Evolutionary conservation across 53 echinoderm and acorn worm genomes (phyloP), one percentile per base, ranked within the genome.

Genomic region (Henricia sp.): DNA sequence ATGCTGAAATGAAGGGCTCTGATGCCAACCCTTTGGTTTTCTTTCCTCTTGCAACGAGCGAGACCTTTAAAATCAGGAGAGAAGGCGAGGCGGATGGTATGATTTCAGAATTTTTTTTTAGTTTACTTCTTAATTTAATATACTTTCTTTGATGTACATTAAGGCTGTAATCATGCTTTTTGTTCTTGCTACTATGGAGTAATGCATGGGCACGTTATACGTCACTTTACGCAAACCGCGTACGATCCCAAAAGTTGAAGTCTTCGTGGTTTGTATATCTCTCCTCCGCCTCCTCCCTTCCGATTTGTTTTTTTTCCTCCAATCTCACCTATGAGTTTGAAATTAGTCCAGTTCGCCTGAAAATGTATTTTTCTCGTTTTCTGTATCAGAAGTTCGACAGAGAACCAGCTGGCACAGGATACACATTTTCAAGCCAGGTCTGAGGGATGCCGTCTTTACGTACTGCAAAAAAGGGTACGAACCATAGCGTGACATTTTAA

Each of bases 381-480:
- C 29, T 52, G 28, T 51, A 40, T 33, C 52, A 84, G 57, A 84
- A 73, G n/a, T 80, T 41, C 62, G 58, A 48, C 90, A 92, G 55
- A 85, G 86, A 63, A 95, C 95, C 5, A 85, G 88, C 44, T 95
- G 95, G 95, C 95, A 95, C 40, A 74, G 92, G 38, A 59, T 95
- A 29, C 88, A 85, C 34, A 67, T 95, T 29, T 95, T 95, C 58
- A 90, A 48, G 32, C 95, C 92, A 44, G 83, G 86, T 2, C 71
- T 95, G 20, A 72, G 90, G 62, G 90, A 95, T 62, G 68, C 83
- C 44, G 90, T 95, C 53, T 82, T 56, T 55, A 87, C 77, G 14
- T 91, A 90, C 63, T 72, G 71, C 37, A 83, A 52, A 52, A 83
- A 83, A 64, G 76, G 84, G 84, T 76, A 58, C 29, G 58, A 67